Evolutionary conservation across 1,140 invertebrate genomes (phyloP), one percentile per base, ranked within the genome.

Genomic region (Dermatophagoides farinae): DNA sequence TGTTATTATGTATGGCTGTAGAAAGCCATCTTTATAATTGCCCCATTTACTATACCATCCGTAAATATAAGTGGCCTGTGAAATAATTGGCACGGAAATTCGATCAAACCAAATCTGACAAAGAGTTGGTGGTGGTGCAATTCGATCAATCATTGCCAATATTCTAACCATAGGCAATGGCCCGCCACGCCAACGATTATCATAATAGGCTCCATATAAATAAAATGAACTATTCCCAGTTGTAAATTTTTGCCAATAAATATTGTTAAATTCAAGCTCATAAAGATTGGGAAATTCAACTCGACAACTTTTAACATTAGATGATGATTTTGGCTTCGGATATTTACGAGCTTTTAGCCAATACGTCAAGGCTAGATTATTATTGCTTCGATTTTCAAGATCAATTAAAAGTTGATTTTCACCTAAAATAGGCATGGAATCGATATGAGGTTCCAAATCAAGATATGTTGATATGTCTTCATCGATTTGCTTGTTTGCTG

Each of bases 21-120:
- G 85, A 51, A 90, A 84, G 9, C 84, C 85, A 69, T 90, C 83
- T 68, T 87, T 86, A 71, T 90, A 90, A 71, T 92, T 92, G 22
- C 88, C 88, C 88, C 88, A 92, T 70, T 88, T 89, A 57, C 82
- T 81, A 69, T 88, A 86, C 88, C 88, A 93, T 63, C 90, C 85
- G 69, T 91, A 91, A 67, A 89, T 90, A 72, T 91, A 92, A 70
- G 66, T 64, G 14, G 70, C 68, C 65, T 84, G 84, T 5, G 85
- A 79, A 22, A 91, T 78, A 2, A 83, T 80, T 11, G 83, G 83
- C 64, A 84, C 82, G 61, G 81, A 82, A 62, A 83, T 79, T 20
- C 81, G 80, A 46, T 88, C 84, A 71, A 86, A 91, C 88, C 88
- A 92, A 61, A 92, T 77, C 68, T 89, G 86, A 68, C 88, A 93